Conservation (phyloP, 2,113 vertebrate species). For the Cranoglanis bouderius region DNA sequence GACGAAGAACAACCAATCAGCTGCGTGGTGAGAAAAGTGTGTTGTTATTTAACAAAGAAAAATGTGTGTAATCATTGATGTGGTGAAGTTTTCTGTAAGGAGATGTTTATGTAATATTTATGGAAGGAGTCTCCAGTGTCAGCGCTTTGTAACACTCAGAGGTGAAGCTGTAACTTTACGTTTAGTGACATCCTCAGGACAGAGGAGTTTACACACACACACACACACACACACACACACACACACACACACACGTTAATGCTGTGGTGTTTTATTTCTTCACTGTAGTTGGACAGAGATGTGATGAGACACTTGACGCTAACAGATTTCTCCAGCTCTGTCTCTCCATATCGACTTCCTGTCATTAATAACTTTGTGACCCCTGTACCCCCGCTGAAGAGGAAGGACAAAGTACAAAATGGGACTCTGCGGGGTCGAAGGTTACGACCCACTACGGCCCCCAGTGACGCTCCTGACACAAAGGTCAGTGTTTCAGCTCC, state of each 20-base stretch:
- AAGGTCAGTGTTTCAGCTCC: conserved; percentile 61
- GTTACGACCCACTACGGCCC: conserved; percentile 73
- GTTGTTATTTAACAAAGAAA: background rate
- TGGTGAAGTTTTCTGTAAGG: background rate
- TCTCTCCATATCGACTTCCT: conserved; percentile 79
- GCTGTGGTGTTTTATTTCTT: conserved; percentile 37
- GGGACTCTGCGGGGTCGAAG: conserved; percentile 67
- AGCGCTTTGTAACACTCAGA: background rate
- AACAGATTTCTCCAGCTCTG: conserved; percentile 58
- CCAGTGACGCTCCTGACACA: conserved; percentile 64
- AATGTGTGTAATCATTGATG: too few species aligned
- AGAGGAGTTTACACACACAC: background rate
- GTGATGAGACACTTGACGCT: conserved; percentile 59
- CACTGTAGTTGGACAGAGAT: conserved; percentile 74
- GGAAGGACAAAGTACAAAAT: conserved; percentile 58
- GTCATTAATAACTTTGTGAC: conserved; percentile 71
- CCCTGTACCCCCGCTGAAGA: conserved; percentile 77
- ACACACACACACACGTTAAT: too few species aligned
- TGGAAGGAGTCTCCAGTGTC: background rate
- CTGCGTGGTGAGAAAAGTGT: conserved; percentile 66
- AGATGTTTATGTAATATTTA: background rate
- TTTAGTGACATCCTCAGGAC: background rate
- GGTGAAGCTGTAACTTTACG: background rate
- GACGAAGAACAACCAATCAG: conserved; percentile 64
- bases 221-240: background rate